Percentiles rank a stretch among this genome's conserved stretches.
Conservation (phyloP, 2,797 vertebrate species). For the Decapterus maruadsi region DNA sequence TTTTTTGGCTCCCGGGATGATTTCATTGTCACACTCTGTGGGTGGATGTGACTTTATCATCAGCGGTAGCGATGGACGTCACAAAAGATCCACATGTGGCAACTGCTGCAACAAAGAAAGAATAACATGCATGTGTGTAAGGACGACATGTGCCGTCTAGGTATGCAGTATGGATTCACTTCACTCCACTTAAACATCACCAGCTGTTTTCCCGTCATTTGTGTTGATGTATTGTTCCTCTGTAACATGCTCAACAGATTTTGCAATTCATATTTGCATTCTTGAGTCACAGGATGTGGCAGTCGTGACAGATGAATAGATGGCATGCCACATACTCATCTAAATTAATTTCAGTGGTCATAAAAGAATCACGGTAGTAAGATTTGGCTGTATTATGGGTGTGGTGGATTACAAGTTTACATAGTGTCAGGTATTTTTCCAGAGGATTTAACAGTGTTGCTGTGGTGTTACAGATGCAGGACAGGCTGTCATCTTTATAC, state of each 20-base stretch:
- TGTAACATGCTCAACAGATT: slow-evolving; percentile 28
- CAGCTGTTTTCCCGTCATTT: slow-evolving; percentile 24
- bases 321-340: background rate
- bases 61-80: background rate
- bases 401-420: background rate
- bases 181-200: slow-evolving; percentile 45
- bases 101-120: slow-evolving; percentile 17
- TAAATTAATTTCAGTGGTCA: slow-evolving; percentile 3
- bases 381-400: background rate
- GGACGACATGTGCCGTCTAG: slow-evolving; percentile 21
- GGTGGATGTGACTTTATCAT: background rate
- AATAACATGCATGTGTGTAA: slow-evolving; percentile 1
- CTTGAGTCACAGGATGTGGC: slow-evolving; percentile 23
- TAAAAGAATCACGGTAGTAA: background rate
- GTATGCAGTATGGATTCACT: slow-evolving; percentile 30
- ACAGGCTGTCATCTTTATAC: background rate
- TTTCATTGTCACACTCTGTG: background rate
- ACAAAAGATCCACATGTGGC: slow-evolving; percentile 12
- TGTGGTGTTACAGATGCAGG: background rate
- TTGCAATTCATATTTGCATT: slow-evolving; percentile 36
- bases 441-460: background rate
- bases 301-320: background rate
- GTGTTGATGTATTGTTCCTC: slow-evolving; percentile 30
- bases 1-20: background rate
- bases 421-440: background rate